These are phyloP conservation scores for Planococcus citri DNA, from an alignment of 1,140 invertebrate genomes.

Conservation along the genomic window DNA sequence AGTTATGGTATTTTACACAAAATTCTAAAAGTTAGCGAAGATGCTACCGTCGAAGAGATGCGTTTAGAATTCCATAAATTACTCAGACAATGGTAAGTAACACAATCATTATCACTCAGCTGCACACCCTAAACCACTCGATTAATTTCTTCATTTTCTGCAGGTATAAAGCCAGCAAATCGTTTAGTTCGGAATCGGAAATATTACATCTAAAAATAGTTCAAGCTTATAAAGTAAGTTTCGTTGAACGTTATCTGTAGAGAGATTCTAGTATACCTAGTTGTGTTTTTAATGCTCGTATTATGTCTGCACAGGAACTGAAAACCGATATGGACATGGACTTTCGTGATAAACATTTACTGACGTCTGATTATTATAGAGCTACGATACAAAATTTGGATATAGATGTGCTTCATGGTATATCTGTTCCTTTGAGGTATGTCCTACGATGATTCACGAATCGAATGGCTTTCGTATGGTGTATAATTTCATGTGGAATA, in stretches of 20 bases:
- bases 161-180: slow-evolving; percentile 7
- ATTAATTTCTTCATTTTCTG: no score
- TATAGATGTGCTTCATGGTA: slow-evolving; percentile 5
- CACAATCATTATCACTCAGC: no score
- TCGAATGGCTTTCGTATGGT: no score
- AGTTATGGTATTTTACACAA: slow-evolving; percentile 12
- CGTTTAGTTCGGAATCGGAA: background rate
- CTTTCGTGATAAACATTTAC: background rate
- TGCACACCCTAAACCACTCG: no score
- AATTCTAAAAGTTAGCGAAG: background rate
- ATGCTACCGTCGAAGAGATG: background rate
- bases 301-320: slow-evolving; percentile 4
- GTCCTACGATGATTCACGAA: no score
- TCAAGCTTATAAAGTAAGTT: slow-evolving; percentile 10
- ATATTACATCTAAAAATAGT: background rate
- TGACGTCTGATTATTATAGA: background rate
- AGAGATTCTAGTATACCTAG: background rate
- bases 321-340: slow-evolving; percentile 10
- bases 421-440: slow-evolving; percentile 3
- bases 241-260: background rate
- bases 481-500: background rate
- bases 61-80: background rate
- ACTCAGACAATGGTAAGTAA: background rate
- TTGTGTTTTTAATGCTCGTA: background rate
- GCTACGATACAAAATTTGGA: background rate